Conservation (phyloP, 2,888 invertebrate species). For the Hipparchia sbordonii region DNA sequence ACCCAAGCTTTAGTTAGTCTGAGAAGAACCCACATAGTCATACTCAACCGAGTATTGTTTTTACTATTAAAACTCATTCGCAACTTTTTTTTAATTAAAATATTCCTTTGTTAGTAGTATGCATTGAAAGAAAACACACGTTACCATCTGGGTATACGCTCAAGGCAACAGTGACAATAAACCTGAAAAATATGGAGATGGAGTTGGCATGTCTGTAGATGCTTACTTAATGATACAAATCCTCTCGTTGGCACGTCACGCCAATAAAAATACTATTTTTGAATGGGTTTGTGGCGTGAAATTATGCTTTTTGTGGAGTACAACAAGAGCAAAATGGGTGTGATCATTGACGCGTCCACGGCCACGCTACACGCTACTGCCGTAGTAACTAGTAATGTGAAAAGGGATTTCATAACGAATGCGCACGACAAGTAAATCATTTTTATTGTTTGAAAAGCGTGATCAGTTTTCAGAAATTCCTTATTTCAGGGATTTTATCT, state of each 20-base stretch:
- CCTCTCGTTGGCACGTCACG: conserved; percentile 22
- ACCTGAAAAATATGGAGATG: not conserved
- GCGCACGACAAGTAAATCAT: not conserved
- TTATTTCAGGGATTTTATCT: no score
- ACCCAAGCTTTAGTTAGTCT: no score
- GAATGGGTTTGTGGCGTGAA: conserved; percentile 26
- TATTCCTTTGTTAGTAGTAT: no score
- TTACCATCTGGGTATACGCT: no score
- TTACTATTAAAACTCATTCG: no score
- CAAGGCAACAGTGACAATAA: no score
- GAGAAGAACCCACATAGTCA: no score
- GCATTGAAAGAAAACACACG: no score
- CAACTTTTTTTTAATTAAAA: no score
- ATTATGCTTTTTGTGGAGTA: conserved; percentile 18
- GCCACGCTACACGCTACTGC: not conserved
- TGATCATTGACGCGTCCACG: conserved; percentile 14
- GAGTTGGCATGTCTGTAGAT: conserved; percentile 1
- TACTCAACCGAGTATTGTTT: no score
- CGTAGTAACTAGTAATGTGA: not conserved
- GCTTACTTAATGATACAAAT: conserved; percentile 30
- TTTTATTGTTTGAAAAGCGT: not conserved
- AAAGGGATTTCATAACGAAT: not conserved
- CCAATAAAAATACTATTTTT: conserved; percentile 33
- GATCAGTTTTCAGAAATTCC: no score
- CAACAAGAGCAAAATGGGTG: conserved; percentile 15